Evolutionary conservation across 2,797 vertebrate species (phyloP).

Genomic region (Pseudomugil tenellus): DNA sequence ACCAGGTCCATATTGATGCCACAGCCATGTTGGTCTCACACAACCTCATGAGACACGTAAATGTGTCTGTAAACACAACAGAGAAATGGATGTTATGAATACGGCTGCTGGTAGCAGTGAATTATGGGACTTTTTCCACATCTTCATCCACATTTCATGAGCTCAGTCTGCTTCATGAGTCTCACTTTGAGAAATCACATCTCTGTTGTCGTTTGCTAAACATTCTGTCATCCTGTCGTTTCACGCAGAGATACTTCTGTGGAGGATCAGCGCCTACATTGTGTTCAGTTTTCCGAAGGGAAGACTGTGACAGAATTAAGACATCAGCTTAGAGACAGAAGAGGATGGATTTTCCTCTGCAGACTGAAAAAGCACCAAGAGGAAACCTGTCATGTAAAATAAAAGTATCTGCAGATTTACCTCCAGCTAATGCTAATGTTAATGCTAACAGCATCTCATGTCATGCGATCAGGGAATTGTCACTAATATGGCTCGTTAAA

Average conservation of each 20-base stretch:
- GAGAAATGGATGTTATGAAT: no score
- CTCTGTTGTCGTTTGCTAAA: neutral
- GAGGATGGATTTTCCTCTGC: neutral
- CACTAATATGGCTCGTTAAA: neutral
- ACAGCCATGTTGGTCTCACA: neutral
- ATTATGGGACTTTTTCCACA: no score
- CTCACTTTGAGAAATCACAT: neutral
- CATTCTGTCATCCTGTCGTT: neutral
- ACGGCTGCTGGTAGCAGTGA: no score
- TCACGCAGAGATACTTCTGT: neutral
- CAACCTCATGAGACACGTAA: neutral
- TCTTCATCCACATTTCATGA: neutral
- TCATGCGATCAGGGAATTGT: no score
- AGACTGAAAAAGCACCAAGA: conserved; percentile 3
- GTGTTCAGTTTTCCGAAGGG: neutral
- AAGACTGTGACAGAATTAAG: neutral
- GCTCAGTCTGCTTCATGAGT: neutral
- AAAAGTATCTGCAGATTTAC: neutral
- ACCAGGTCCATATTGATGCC: no score
- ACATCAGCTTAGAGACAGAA: conserved; percentile 7
- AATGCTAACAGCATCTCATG: neutral
- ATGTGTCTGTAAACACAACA: no score
- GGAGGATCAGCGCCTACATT: neutral
- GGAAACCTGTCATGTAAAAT: neutral
- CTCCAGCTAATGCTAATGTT: neutral